phyloP scores from a whole-genome alignment of 1,140 invertebrate genomes.

The Halesus radiatus region DNA sequence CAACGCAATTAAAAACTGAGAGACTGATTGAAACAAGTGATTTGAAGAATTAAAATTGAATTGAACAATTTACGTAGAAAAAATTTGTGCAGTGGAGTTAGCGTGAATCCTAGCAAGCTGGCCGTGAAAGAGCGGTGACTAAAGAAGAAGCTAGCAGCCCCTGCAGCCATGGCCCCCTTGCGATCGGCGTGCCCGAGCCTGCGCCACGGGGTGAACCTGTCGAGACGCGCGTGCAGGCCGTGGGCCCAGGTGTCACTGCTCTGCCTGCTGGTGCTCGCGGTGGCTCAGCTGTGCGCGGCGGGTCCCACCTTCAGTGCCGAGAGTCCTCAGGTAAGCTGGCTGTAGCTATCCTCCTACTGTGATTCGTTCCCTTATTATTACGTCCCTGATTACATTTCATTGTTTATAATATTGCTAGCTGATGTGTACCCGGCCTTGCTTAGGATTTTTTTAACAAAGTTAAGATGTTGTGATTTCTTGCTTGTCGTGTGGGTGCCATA shows the following conservation, averaged over 20 bases:
- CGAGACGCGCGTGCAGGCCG: slow-evolving; percentile 70
- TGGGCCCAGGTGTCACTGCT: slow-evolving; percentile 54
- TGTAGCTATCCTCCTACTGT: too few relatives aligned
- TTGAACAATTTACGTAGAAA: not conserved
- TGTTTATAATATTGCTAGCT: too few relatives aligned
- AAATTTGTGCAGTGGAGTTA: not conserved
- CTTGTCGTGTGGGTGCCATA: too few relatives aligned
- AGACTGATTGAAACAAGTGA: not conserved
- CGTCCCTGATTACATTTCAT: too few relatives aligned
- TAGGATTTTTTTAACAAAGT: too few relatives aligned
- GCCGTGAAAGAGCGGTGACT: slow-evolving; percentile 59
- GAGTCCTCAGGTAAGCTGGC: slow-evolving; percentile 39
- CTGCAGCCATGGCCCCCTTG: slow-evolving; percentile 63
- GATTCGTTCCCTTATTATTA: too few relatives aligned
- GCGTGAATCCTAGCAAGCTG: slow-evolving; percentile 36
- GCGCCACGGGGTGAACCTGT: slow-evolving; percentile 71
- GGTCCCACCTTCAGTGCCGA: slow-evolving; percentile 57
- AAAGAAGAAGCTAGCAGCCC: slow-evolving; percentile 53
- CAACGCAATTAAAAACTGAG: not conserved
- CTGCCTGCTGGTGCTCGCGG: slow-evolving; percentile 56
- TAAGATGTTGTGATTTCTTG: too few relatives aligned
- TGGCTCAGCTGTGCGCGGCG: slow-evolving; percentile 46
- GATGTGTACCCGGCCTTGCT: too few relatives aligned
- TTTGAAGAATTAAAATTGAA: not conserved
- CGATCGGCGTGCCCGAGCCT: slow-evolving; percentile 62